phyloP scores from a whole-genome alignment of 1,140 invertebrate species.

The Ceratoteleas bidentatus region DNA sequence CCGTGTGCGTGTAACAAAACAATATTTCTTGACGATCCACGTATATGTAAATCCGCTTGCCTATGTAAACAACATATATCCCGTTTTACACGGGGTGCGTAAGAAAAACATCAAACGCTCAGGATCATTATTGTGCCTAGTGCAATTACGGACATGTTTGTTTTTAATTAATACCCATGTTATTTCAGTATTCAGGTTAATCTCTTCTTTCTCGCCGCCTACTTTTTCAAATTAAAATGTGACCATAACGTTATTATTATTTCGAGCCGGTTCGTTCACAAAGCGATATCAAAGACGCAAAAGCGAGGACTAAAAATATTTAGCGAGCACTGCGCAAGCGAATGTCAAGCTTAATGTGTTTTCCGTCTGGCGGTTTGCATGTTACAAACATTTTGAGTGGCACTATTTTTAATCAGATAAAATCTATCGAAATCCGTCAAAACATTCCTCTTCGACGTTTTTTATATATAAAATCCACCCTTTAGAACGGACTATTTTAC shows the following conservation, averaged over 20 bases:
- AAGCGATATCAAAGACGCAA: slow-evolving; percentile 20
- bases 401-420: too few relatives aligned
- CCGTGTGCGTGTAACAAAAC: too few relatives aligned
- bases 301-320: slow-evolving; percentile 31
- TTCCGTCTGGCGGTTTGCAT: too few relatives aligned
- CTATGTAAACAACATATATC: background rate
- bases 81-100: background rate
- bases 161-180: slow-evolving; percentile 47
- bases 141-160: slow-evolving; percentile 27
- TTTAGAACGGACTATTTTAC: too few relatives aligned
- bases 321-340: slow-evolving; percentile 3
- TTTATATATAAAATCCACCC: too few relatives aligned
- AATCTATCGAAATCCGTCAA: too few relatives aligned
- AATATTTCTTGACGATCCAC: too few relatives aligned
- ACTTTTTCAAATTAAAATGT: slow-evolving; percentile 45
- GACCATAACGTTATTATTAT: slow-evolving; percentile 37
- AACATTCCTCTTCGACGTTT: too few relatives aligned
- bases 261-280: background rate
- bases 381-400: too few relatives aligned
- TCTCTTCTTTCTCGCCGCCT: slow-evolving; percentile 23
- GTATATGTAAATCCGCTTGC: background rate
- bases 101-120: slow-evolving; percentile 12
- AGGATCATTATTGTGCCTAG: background rate
- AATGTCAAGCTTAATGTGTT: background rate
- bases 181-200: slow-evolving; percentile 39